Evolutionary conservation across 2,888 invertebrate species (phyloP), one percentile per base, ranked within the genome.

Genomic region (Melanostoma scalare): DNA sequence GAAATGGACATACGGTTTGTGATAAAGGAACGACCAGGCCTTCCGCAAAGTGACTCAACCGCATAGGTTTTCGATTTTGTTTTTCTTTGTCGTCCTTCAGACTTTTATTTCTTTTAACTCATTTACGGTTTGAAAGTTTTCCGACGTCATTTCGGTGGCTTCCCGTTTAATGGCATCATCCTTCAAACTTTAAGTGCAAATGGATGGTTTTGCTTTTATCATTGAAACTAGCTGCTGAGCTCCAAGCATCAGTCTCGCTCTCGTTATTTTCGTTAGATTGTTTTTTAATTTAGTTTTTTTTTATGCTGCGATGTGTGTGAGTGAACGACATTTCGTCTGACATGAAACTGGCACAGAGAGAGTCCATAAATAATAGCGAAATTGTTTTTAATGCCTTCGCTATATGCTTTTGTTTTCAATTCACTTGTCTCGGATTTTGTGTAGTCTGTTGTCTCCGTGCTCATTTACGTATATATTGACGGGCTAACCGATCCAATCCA

Each of bases 161-260:
- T 50, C 30, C 33, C 33, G 20, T n/a, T 56, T 61, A 40, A 42
- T 61, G 61, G 61, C 46, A 61, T 61, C 60, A 80, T 50, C 36
- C 56, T 75, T 50, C 44, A 52, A 52, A 61, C 44, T 68, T 36
- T 44, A 48, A 71, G 75, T 71, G 80, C 48, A 46, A 76, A 53
- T 71, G 65, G 81, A 53, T 71, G 65, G 65, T 71, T 71, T 48
- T 55, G 75, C 72, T 72, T 68, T 75, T 71, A 53, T 76, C 65
- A 60, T 40, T 50, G 52, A 74, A 52, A 56, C 42, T 20, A 20
- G 20, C 48, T 46, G 52, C 20, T 50, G 31, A 56, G 76, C 53
- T 38, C 4, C 35, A 50, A 33, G 72, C 60, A 33, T 55, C 65
- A 65, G 44, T 44, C 52, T 31, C 6, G 52, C 30, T 8, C 36